Evolutionary conservation across 2,113 vertebrate species (phyloP).

Genomic region (Istiophorus platypterus): DNA sequence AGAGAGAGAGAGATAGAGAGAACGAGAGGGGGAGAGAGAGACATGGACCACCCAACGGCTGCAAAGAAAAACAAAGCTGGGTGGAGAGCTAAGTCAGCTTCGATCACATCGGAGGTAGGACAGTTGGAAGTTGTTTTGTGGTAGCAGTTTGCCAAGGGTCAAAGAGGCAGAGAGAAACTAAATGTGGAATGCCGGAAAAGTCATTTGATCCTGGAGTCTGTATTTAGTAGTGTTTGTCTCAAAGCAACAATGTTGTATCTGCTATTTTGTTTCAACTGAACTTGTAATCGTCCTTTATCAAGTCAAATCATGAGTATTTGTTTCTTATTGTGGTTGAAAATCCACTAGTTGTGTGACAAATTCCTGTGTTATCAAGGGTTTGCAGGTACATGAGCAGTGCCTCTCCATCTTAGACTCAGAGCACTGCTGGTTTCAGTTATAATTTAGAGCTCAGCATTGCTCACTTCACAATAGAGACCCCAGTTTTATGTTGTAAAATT

Average conservation of each 20-base stretch:
- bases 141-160: slow-evolving; percentile 49
- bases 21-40: slow-evolving; percentile 38
- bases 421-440: not conserved
- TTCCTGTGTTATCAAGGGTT: not conserved
- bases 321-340: not conserved
- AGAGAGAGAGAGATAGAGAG: slow-evolving; percentile 42
- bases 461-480: not conserved
- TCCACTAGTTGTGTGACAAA: not conserved
- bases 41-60: slow-evolving; percentile 80
- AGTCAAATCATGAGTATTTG: not conserved
- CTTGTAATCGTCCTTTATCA: not conserved
- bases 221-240: slow-evolving; percentile 6
- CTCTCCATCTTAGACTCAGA: not conserved
- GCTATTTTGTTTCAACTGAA: not conserved
- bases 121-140: slow-evolving; percentile 53
- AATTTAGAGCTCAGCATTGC: not conserved
- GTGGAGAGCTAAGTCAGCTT: slow-evolving; percentile 70
- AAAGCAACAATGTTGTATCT: not conserved
- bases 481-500: not conserved
- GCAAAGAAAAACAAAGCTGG: slow-evolving; percentile 75
- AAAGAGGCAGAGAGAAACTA: slow-evolving; percentile 16
- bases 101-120: slow-evolving; percentile 56
- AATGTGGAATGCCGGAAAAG: not conserved
- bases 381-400: not conserved
- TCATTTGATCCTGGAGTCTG: not conserved